A percentile compares a stretch with the other conserved stretches of the same genome.
Conservation (phyloP, 2,797 vertebrate genomes). For the Psittacula derbiana region DNA sequence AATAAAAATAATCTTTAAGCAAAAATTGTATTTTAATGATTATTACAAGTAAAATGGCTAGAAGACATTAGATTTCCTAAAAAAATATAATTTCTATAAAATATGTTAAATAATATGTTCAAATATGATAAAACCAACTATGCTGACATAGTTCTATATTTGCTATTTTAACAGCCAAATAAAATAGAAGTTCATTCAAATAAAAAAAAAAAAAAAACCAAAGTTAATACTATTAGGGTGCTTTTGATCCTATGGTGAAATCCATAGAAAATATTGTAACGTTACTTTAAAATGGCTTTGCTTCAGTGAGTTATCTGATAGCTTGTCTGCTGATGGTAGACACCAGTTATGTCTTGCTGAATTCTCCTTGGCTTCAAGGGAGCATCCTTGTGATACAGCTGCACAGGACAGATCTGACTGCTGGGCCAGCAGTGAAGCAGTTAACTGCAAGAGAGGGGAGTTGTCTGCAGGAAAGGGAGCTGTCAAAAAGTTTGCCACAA, state of each 20-base stretch:
- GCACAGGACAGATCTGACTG: background rate
- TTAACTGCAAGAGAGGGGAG: background rate
- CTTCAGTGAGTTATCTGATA: background rate
- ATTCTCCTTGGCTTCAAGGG: background rate
- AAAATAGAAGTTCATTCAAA: background rate
- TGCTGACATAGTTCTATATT: background rate
- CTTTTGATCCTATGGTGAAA: background rate
- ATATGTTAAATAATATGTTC: background rate
- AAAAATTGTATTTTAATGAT: background rate
- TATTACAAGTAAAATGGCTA: background rate
- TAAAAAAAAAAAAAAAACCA: background rate
- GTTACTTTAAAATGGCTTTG: background rate
- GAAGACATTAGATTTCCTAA: background rate
- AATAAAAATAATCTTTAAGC: background rate
- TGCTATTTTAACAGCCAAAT: background rate
- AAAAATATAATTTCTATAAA: background rate
- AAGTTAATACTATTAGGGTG: background rate
- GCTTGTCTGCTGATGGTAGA: conserved; percentile 3
- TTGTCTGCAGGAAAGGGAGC: background rate
- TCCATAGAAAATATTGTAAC: background rate
- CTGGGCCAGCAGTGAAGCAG: background rate
- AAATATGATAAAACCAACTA: background rate
- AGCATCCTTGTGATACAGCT: background rate
- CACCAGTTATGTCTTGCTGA: background rate
- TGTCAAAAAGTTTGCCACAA: background rate